A percentile compares a stretch with the other conserved stretches of the same genome.
These are phyloP conservation scores for Lacanobia oleracea DNA, from an alignment of 2,888 invertebrate genomes.

Conservation along the genomic window DNA sequence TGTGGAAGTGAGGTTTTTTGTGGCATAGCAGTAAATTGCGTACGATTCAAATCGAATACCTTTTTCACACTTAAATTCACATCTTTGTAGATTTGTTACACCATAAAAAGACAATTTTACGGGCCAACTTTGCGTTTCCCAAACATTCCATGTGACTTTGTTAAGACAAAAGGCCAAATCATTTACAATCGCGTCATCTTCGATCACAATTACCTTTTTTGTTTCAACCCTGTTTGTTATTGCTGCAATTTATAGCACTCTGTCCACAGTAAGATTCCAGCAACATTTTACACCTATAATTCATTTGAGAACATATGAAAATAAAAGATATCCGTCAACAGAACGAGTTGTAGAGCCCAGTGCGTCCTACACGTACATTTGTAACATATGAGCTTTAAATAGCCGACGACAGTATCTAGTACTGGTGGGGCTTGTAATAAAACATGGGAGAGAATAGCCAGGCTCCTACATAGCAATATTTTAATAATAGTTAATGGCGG, in stretches of 20 bases:
- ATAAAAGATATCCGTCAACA: slow-evolving; percentile 76
- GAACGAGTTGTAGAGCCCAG: slow-evolving; percentile 73
- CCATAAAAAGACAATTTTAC: slow-evolving; percentile 14
- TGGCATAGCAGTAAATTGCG: background rate
- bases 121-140: slow-evolving; percentile 16
- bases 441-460: slow-evolving; percentile 88
- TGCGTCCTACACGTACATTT: slow-evolving; percentile 86
- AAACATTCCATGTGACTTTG: slow-evolving; percentile 29
- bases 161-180: slow-evolving; percentile 61
- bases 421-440: slow-evolving; percentile 83
- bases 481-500: slow-evolving; percentile 90
- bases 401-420: slow-evolving; percentile 88
- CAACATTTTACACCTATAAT: slow-evolving; percentile 85
- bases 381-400: slow-evolving; percentile 88
- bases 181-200: slow-evolving; percentile 70
- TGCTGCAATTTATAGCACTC: slow-evolving; percentile 84
- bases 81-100: slow-evolving; percentile 16
- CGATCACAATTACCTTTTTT: slow-evolving; percentile 78
- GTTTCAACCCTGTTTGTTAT: slow-evolving; percentile 75
- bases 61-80: slow-evolving; percentile 2
- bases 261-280: slow-evolving; percentile 80
- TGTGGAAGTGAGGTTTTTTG: background rate
- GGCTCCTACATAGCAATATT: slow-evolving; percentile 88
- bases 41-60: background rate
- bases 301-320: slow-evolving; percentile 84